Base-by-base conservation (phyloP, 2,797 vertebrate species). In the Diplodus puntazzo region DNA sequence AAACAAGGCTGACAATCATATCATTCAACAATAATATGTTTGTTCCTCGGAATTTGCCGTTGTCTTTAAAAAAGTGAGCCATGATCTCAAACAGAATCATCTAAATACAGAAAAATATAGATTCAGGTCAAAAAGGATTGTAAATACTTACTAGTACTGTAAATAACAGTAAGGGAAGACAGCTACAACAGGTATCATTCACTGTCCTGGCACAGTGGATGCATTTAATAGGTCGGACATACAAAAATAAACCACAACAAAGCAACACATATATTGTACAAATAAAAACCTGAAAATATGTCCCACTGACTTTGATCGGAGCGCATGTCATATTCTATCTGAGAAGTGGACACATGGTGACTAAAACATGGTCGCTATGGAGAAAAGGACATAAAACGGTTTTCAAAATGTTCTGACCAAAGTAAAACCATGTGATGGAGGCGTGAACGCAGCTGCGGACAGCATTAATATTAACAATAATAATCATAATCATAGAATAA, bases 301-400 rank as follows among this genome's bases (percentile, higher is more conserved):
- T 96, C 96, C 96, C 94, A 95, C 95, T 96, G 96, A 97, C 96
- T 96, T 97, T 95, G 95, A 96, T 96, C 95, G 92, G 96, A 95
- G 95, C 88, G 93, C 93, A 92, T 96, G 95, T 95, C 94, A 92
- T 96, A 48, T 39, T 69, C 65, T 53, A 9, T 95, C 88, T 82
- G 93, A 95, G 94, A 95, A 95, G 94, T 95, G 85, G 82, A 96
- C 95, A 96, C 94, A 94, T 96, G 96, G 96, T 94, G 97, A 96
- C 95, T 95, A 95, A 96, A 97, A 97, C 96, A 96, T 96, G 94
- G 92, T 95, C 94, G 96, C 95, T 93, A 14, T 43, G 14, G 52
- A 79, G 45, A 8, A 67, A 20, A 75, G 95, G 95, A 96, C 96
- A 89, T 96, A 95, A 95, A 95, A 70, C 48, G 46, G 48, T 69